phyloP scores from a whole-genome alignment of 2,113 vertebrate species.

The Prietella phreatophila region DNA sequence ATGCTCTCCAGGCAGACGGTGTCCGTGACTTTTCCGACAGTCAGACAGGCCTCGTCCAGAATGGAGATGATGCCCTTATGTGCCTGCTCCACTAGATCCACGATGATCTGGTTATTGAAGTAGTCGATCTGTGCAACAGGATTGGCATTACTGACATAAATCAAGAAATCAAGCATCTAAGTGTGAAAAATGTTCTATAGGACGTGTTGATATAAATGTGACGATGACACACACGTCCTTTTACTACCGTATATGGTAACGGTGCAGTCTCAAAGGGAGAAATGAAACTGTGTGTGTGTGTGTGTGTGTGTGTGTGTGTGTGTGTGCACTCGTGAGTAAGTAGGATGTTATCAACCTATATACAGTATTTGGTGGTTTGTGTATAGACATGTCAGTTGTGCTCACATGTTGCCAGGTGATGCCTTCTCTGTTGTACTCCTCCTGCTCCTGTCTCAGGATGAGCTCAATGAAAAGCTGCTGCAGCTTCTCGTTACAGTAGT shows the following conservation, averaged over 20 bases:
- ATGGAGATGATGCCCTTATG: slow-evolving; percentile 87
- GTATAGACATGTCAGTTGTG: background rate
- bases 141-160: background rate
- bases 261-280: background rate
- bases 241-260: background rate
- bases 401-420: slow-evolving; percentile 86
- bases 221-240: background rate
- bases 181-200: background rate
- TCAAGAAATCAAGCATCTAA: background rate
- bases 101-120: slow-evolving; percentile 91
- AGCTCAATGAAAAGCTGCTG: slow-evolving; percentile 93
- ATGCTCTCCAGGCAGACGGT: slow-evolving; percentile 83
- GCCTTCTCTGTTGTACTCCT: slow-evolving; percentile 85
- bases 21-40: slow-evolving; percentile 82
- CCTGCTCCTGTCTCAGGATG: slow-evolving; percentile 87
- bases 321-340: background rate
- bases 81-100: slow-evolving; percentile 86
- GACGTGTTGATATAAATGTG: background rate
- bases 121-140: slow-evolving; percentile 78
- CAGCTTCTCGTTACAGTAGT: slow-evolving; percentile 89
- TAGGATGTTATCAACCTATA: background rate
- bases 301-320: too few relatives aligned
- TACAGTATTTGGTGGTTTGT: too few relatives aligned
- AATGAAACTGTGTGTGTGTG: background rate
- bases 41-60: slow-evolving; percentile 87